Conservation (phyloP, 2,888 invertebrate species). For the Elysia crispata region DNA sequence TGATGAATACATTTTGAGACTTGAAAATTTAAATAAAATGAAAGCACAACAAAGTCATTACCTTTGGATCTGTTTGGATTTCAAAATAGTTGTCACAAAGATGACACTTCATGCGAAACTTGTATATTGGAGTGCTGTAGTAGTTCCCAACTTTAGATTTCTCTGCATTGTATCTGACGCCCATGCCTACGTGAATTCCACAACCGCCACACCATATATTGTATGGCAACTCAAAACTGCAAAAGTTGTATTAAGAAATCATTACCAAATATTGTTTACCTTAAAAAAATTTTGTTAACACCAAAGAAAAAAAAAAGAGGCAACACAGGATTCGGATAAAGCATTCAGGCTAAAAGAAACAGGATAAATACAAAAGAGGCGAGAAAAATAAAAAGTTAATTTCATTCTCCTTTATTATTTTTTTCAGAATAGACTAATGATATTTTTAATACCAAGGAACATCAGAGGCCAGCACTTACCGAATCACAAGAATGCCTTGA, state of each 20-base stretch:
- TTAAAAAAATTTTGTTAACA: too few relatives aligned
- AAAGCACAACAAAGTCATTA: constrained; percentile 71
- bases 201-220: constrained; percentile 99
- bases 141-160: constrained; percentile 92
- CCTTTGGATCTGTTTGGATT: constrained; percentile 98
- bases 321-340: too few relatives aligned
- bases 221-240: constrained; percentile 97
- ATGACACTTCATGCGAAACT: constrained; percentile 99
- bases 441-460: too few relatives aligned
- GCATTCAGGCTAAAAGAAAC: too few relatives aligned
- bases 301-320: too few relatives aligned
- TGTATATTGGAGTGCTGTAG: constrained; percentile 97
- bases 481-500: constrained; percentile 94
- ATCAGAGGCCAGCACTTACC: too few relatives aligned
- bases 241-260: constrained; percentile 21
- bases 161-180: constrained; percentile 92
- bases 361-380: too few relatives aligned
- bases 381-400: too few relatives aligned
- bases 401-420: too few relatives aligned
- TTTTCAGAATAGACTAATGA: too few relatives aligned
- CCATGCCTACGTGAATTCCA: constrained; percentile 99
- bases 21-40: background rate
- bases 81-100: constrained; percentile 97
- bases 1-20: too few relatives aligned
- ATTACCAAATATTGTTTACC: too few relatives aligned